These are phyloP conservation scores for Acrossocheilus wenchowensis DNA, from an alignment of 2,797 vertebrate species.

Conservation along the genomic window DNA sequence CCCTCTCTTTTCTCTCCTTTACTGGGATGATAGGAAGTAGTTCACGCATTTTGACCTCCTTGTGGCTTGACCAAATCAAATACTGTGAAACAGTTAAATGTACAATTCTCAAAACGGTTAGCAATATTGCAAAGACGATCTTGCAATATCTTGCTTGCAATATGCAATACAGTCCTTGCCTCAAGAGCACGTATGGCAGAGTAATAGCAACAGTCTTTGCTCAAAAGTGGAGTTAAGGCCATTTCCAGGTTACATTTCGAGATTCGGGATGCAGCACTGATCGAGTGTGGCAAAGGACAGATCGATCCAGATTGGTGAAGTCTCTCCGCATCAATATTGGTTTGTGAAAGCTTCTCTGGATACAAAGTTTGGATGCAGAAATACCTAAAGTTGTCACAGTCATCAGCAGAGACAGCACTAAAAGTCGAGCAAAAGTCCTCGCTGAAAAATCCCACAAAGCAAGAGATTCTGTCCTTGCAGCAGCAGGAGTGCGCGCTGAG, in stretches of 20 bases:
- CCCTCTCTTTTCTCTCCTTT: constrained; percentile 65
- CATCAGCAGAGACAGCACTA: neutral
- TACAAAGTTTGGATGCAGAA: constrained; percentile 47
- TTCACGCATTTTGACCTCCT: constrained; percentile 73
- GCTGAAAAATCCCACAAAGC: neutral
- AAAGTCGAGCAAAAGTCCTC: neutral
- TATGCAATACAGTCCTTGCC: neutral
- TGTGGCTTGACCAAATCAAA: constrained; percentile 9
- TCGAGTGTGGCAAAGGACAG: constrained; percentile 38
- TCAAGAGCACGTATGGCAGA: constrained; percentile 74
- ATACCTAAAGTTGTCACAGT: neutral
- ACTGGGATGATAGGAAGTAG: constrained; percentile 62
- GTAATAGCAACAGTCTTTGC: constrained; percentile 65
- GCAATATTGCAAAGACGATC: constrained; percentile 71
- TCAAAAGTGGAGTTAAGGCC: constrained; percentile 69
- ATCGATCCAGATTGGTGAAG: constrained; percentile 69
- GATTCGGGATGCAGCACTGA: constrained; percentile 20
- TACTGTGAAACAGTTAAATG: constrained; percentile 38
- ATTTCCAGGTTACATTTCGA: constrained; percentile 75
- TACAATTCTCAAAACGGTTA: constrained; percentile 72
- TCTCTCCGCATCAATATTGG: constrained; percentile 66
- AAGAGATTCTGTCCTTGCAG: constrained; percentile 8
- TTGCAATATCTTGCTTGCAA: neutral
- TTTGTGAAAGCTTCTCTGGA: neutral
- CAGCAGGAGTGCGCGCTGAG: neutral